Percentiles rank a stretch among this genome's conserved stretches.
These are phyloP conservation scores for Entosphenus tridentatus DNA, from an alignment of 2,113 vertebrate species.

Conservation along the genomic window DNA sequence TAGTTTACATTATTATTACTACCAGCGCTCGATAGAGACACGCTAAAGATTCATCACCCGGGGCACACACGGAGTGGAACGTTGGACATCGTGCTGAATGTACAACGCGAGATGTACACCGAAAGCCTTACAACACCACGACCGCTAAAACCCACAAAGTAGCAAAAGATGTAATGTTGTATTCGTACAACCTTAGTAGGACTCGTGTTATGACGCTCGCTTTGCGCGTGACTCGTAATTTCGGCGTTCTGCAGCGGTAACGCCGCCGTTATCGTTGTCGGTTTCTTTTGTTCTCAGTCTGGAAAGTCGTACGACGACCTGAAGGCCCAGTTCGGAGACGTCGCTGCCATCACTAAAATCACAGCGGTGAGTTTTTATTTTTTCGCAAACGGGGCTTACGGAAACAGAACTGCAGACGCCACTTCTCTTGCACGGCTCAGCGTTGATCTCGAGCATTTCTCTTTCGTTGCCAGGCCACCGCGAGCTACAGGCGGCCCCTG, in stretches of 20 bases:
- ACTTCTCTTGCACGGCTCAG: too few species aligned
- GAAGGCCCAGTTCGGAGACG: conserved; percentile 39
- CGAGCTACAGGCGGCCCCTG: too few species aligned
- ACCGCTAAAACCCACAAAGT: neutral
- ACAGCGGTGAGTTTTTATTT: conserved; percentile 18
- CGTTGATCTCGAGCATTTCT: too few species aligned
- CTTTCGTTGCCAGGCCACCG: too few species aligned
- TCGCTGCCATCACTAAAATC: conserved; percentile 15
- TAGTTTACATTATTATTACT: neutral
- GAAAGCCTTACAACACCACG: neutral
- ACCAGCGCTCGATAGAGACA: neutral
- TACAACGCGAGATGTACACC: neutral
- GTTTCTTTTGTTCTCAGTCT: conserved; percentile 20
- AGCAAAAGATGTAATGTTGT: neutral
- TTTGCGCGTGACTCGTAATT: neutral
- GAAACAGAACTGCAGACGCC: too few species aligned
- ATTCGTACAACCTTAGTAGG: neutral
- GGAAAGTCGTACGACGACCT: conserved; percentile 51
- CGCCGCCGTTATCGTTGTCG: neutral
- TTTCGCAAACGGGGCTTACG: neutral
- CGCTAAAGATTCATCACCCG: neutral
- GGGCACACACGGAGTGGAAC: neutral
- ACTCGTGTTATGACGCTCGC: neutral
- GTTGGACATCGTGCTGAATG: neutral
- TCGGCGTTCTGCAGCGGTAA: too few species aligned